These are phyloP conservation scores for Apogon talboti DNA, from an alignment of 2,797 vertebrate genomes.

Conservation along the genomic window DNA sequence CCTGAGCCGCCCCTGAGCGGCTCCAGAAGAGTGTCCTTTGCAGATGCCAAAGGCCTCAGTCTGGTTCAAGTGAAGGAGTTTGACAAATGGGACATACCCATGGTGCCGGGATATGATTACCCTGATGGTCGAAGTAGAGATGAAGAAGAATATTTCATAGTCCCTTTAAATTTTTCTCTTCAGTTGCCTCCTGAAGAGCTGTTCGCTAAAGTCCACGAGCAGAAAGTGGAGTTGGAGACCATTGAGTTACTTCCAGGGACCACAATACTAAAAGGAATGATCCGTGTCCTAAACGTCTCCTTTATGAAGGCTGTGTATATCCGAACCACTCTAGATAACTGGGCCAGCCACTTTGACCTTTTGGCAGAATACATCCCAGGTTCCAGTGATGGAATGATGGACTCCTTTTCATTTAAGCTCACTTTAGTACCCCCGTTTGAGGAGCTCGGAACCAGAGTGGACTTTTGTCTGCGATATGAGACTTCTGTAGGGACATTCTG, in stretches of 20 bases:
- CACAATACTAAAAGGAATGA: constrained; percentile 88
- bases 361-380: constrained; percentile 90
- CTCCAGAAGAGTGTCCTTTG: constrained; percentile 94
- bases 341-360: constrained; percentile 93
- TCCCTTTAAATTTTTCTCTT: constrained; percentile 81
- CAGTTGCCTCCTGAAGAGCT: constrained; percentile 85
- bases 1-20: constrained; percentile 72
- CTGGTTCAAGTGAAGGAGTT: constrained; percentile 96
- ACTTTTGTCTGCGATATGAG: constrained; percentile 96
- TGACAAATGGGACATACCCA: constrained; percentile 86
- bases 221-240: constrained; percentile 89
- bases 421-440: constrained; percentile 89
- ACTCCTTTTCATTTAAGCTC: constrained; percentile 93
- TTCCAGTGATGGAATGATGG: constrained; percentile 86
- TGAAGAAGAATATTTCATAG: constrained; percentile 85
- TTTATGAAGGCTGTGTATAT: constrained; percentile 91
- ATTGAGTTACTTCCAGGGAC: constrained; percentile 85
- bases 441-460: constrained; percentile 86
- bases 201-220: constrained; percentile 82
- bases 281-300: constrained; percentile 93
- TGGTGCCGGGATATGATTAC: constrained; percentile 65
- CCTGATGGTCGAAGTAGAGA: constrained; percentile 73
- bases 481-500: constrained; percentile 92
- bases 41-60: constrained; percentile 91
- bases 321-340: constrained; percentile 90